Base-by-base conservation (phyloP, 2,113 vertebrate species). In the Corythornis cristatus region DNA sequence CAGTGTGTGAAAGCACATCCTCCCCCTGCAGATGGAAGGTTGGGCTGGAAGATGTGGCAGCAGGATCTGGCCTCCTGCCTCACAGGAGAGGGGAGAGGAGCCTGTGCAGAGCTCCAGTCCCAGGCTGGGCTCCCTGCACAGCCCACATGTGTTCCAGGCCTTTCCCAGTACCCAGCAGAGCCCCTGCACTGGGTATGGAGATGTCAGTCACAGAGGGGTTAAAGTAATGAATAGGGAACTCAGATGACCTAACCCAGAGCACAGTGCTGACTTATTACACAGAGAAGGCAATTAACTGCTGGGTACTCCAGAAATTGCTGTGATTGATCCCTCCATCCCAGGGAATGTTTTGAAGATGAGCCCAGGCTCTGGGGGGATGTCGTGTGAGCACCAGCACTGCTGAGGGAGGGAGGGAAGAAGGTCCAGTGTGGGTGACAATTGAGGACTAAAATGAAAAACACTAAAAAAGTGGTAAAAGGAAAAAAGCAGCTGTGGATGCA, bases 111-210 rank as follows among this genome's bases (percentile, higher is more conserved):
- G 16, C 68, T 9, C 42, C 9, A 10, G 4, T 22, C 28, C 66
- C 4, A 11, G 51, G 21, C 25, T 31, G 54, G 6, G 74, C 40
- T n/a, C 78, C 12, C 8, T 3, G 50, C 66, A 17, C 17, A 65
- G 74, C 66, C 40, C 67, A 74, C 3, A 1, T 1, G 1, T 3
- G 1, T 50, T 33, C 60, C 75, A 66, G 88, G 54, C n/a, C 9
- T 72, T 75, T 62, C 51, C 46, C 58, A 29, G 61, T 13, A 33
- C 8, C 22, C 23, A 10, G 64, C 73, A 71, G 66, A 62, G 65
- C 45, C 0, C 0, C 29, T 29, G 37, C 5, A 65, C 35, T 26
- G 42, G 28, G 21, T 25, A 10, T 31, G 35, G 29, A 60, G 51
- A 64, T 17, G 9, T 21, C 85, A 9, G 40, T 20, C 79, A 8